Evolutionary conservation across 2,888 invertebrate genomes (phyloP).

Genomic region (Chrysomela aeneicollis): DNA sequence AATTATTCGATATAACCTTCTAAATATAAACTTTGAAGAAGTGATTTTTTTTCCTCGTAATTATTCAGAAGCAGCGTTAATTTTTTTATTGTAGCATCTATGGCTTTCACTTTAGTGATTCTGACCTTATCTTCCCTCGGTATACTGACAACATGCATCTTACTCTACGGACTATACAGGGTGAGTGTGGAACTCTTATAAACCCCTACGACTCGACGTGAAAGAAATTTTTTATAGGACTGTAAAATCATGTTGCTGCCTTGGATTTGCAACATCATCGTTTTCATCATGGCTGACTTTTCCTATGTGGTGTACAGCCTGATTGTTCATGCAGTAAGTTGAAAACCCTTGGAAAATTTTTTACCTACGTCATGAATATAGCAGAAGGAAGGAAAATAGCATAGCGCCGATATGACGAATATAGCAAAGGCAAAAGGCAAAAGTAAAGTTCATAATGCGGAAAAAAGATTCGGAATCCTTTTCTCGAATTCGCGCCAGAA

Average conservation of each 20-base stretch:
- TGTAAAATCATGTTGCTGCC: slow-evolving; percentile 74
- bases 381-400: no score
- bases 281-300: slow-evolving; percentile 73
- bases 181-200: slow-evolving; percentile 61
- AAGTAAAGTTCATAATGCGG: no score
- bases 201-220: neutral
- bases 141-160: slow-evolving; percentile 71
- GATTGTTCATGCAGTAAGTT: slow-evolving; percentile 71
- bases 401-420: no score
- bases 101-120: slow-evolving; percentile 73
- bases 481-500: neutral
- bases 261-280: slow-evolving; percentile 74
- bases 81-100: slow-evolving; percentile 66
- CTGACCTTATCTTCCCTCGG: slow-evolving; percentile 74
- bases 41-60: no score
- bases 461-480: neutral
- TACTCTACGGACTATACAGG: slow-evolving; percentile 75
- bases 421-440: no score
- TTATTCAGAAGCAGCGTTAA: no score
- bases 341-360: no score
- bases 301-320: slow-evolving; percentile 73
- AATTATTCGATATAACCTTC: no score
- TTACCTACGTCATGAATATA: no score
- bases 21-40: no score
- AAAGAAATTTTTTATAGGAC: slow-evolving; percentile 66